Conservation (phyloP, 2,888 invertebrate species). For the Lithophane ornitopus region DNA sequence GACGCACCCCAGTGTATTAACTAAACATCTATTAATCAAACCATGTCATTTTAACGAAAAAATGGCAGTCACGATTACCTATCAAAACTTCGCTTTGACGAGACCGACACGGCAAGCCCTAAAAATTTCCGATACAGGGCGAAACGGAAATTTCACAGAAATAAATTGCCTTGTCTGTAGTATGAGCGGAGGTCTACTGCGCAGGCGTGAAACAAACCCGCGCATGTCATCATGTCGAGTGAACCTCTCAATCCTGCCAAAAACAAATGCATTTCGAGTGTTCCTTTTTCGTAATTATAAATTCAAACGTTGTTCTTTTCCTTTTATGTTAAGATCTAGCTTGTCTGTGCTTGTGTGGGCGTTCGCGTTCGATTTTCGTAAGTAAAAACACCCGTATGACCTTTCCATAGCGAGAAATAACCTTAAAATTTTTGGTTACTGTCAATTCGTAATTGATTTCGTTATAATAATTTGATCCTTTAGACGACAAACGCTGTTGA, state of each 20-base stretch:
- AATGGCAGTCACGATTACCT: conserved; percentile 66
- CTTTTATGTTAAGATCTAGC: conserved; percentile 33
- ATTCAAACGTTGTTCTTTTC: conserved; percentile 52
- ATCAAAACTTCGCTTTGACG: conserved; percentile 67
- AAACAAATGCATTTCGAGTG: conserved; percentile 76
- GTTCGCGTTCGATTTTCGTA: conserved; percentile 54
- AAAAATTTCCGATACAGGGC: conserved; percentile 79
- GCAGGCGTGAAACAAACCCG: conserved; percentile 79
- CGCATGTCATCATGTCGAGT: conserved; percentile 79
- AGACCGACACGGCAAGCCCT: conserved; percentile 79
- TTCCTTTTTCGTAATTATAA: conserved; percentile 56
- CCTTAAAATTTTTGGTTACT: conserved; percentile 64
- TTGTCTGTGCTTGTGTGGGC: conserved; percentile 53
- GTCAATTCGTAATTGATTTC: conserved; percentile 64
- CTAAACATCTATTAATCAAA: conserved; percentile 60
- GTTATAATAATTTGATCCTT: conserved; percentile 59
- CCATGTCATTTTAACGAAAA: conserved; percentile 50
- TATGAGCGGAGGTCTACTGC: conserved; percentile 64
- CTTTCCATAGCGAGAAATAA: conserved; percentile 50
- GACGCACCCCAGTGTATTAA: conserved; percentile 36
- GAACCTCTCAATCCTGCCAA: conserved; percentile 74
- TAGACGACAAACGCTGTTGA: conserved; percentile 49
- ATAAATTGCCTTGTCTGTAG: conserved; percentile 79
- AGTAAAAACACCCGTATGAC: conserved; percentile 57
- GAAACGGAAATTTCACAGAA: conserved; percentile 84